Base-by-base conservation (phyloP, 2,113 vertebrate genomes). In the Recurvirostra avosetta region DNA sequence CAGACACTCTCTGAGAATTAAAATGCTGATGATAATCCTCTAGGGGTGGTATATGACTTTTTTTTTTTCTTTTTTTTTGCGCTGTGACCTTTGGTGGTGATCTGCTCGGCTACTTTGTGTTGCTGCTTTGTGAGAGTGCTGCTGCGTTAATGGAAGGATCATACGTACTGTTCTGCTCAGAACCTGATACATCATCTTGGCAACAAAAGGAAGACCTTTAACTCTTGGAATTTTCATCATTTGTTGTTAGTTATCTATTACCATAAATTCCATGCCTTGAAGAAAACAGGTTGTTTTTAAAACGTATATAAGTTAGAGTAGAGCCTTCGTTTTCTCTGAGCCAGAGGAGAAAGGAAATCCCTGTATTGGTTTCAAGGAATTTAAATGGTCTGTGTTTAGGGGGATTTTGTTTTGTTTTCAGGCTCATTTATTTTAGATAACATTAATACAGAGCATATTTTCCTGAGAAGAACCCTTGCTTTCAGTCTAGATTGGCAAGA, bases 221-320 rank as follows among this genome's bases (percentile, higher is more conserved):
- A 78, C 55, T 66, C 63, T 40, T 29, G 56, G 38, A 91, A 61
- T 97, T 97, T 92, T 97, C 93, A 95, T 94, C 74, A 88, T 97
- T 98, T 97, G 89, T 89, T 97, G 93, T 94, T 97, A 96, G 95
- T 96, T 98, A 84, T 94, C 87, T 94, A 18, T 96, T 91, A 17
- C 94, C 86, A 63, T 86, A 95, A 97, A 95, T 92, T 91, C 91
- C 84, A 4, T 74, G 76, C 86, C 88, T 96, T 87, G 34, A 16
- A 86, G 87, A 77, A 95, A 87, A 78, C 30, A 71, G 76, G 8
- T 45, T 96, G 45, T 73, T 96, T 97, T 97, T 52, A 76, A 97
- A 95, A 94, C 65, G 12, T 61, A 12, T 40, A 18, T 55, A 67
- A 97, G 83, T 45, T 61, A 50, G 82, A 97, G 71, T 77, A 56